Base-by-base conservation (phyloP, 2,888 invertebrate genomes). In the Drosophila aldrichi region DNA sequence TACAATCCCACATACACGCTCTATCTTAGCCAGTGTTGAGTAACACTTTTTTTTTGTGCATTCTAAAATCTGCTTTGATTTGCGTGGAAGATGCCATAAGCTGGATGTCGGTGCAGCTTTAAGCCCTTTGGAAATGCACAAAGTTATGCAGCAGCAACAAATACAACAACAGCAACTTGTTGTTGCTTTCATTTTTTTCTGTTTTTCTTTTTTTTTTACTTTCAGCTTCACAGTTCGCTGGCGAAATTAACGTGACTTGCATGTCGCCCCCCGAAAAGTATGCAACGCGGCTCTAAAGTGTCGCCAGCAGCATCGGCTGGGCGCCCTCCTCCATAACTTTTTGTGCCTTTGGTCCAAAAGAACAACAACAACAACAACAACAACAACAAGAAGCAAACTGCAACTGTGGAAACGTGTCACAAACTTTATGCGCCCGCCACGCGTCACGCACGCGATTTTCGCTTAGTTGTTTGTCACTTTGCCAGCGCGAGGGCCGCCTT, bases 391-490 rank as follows among this genome's bases (percentile, higher is more conserved):
- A 71, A 63, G 72, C 64, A 77, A 83, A 88, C 70, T 84, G 88
- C 84, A 84, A 85, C 84, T 82, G 79, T 85, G 88, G 82, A 84
- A 84, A 84, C 84, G 84, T 84, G 84, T 84, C 84, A 84, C 72
- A 84, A 84, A 84, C 81, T 85, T 85, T 88, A 88, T 85, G 84
- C 86, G 70, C 76, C 79, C 75, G 87, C 78, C 82, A 86, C 87
- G 88, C 88, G 84, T 88, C 85, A 88, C 87, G 85, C 88, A 83
- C 84, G 87, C 88, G 84, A 85, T 85, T 85, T 88, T 85, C 84
- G 84, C 86, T 85, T 82, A 85, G 84, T 85, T 88, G 84, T 85
- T 85, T 85, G 84, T 88, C 84, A 85, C 84, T 85, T 88, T 79
- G 63, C 29, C 10, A 2, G n/a, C 29, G 29, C 29, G 38, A 12